Evolutionary conservation across 2,888 invertebrate species (phyloP).

Genomic region (Watsonalla binaria): DNA sequence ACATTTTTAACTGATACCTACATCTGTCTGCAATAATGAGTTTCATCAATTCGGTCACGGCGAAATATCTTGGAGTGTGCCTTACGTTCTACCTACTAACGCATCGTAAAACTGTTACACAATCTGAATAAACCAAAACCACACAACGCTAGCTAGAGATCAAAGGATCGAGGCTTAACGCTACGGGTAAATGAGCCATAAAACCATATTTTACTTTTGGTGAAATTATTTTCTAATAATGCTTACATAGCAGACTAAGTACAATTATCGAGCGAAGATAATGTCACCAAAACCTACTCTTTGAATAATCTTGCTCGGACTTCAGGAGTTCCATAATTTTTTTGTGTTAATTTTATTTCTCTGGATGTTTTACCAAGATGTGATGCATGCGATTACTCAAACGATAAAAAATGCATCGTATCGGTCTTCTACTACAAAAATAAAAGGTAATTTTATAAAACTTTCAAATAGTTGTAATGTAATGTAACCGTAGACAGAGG

Average conservation of each 20-base stretch:
- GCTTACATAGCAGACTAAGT: constrained; percentile 16
- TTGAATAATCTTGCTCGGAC: no score
- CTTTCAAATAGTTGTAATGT: not conserved
- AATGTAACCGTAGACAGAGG: constrained; percentile 35
- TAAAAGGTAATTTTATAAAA: no score
- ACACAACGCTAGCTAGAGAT: not conserved
- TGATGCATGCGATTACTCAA: no score
- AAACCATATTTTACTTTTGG: constrained; percentile 16
- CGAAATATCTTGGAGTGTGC: not conserved
- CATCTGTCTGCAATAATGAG: constrained; percentile 4
- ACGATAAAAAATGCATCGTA: no score
- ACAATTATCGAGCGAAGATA: no score
- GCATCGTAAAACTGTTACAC: not conserved
- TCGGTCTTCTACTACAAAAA: no score
- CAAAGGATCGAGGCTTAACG: constrained; percentile 16
- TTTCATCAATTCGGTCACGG: constrained; percentile 12
- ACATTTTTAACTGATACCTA: constrained; percentile 17
- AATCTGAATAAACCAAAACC: not conserved
- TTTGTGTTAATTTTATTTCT: no score
- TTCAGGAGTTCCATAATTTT: no score
- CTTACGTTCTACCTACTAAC: not conserved
- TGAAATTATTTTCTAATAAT: constrained; percentile 45
- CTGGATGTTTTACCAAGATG: no score
- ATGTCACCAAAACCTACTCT: no score
- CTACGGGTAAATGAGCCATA: constrained; percentile 18